Base-by-base conservation (phyloP, 2,888 invertebrate species). In the Baronia brevicornis region DNA sequence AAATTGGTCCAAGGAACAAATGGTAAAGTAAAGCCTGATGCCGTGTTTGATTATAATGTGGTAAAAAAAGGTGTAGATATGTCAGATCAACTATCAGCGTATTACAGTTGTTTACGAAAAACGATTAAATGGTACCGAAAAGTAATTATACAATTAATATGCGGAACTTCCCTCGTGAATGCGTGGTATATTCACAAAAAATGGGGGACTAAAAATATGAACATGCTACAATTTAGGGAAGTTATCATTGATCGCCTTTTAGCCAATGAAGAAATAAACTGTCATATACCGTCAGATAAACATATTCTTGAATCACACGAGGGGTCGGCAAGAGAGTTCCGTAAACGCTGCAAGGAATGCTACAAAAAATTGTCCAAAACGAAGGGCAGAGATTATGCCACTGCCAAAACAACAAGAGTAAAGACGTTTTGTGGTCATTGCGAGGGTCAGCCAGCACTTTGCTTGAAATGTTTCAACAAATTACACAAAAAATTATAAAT, bases 281-380 rank as follows among this genome's bases (percentile, higher is more conserved):
- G 26, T 17, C 17, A 27, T 26, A 26, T 15, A 26, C 14, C 14
- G 8, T 2, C 14, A 26, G 8, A 26, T 15, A 26, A 15, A 15
- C 26, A 26, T 7, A 3, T 26, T 26, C 15, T 26, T 15, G 4
- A 26, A 14, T 26, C 26, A 14, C 5, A 15, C 15, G 6, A 15
- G 8, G 26, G 26, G 5, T 17, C 26, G 8, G 17, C 26, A 26
- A 26, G 15, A 17, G 17, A 17, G 7, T 7, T 8, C 13, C 26
- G 26, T 26, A 26, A 26, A 15, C 17, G 26, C 17, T 26, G 26
- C 17, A 26, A 26, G 17, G 26, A 26, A 26, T 26, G 26, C 17
- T 26, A 26, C 8, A n/a, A 26, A 26, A 26, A 26, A 26, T 25
- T 15, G 15, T 17, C 17, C 17, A 26, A 15, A 7, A 26, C 3